A percentile compares a stretch with the other conserved stretches of the same genome.
phyloP scores from a whole-genome alignment of 2,888 invertebrate genomes.

The Sinotaia quadrata region DNA sequence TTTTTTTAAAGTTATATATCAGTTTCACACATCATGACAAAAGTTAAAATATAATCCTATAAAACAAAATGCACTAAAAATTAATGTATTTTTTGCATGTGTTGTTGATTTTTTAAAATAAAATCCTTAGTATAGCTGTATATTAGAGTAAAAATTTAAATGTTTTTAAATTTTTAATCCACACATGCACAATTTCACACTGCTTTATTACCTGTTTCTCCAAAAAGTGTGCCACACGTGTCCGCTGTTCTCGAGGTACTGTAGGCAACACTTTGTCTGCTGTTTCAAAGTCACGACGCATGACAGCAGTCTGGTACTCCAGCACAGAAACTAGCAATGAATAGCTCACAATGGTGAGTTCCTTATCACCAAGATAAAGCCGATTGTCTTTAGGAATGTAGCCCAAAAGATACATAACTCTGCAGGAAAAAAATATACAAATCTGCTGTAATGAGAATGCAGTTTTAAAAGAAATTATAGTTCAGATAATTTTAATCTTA shows the following conservation, averaged over 20 bases:
- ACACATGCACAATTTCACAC: too few species aligned
- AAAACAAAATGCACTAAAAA: too few species aligned
- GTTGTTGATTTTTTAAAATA: too few species aligned
- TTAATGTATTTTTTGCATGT: too few species aligned
- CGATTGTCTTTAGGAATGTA: slow-evolving; percentile 97
- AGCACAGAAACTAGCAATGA: slow-evolving; percentile 88
- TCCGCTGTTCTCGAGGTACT: slow-evolving; percentile 95
- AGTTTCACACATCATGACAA: too few species aligned
- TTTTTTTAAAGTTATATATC: too few species aligned
- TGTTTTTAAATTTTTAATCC: too few species aligned
- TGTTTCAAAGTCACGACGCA: slow-evolving; percentile 96
- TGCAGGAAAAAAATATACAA: slow-evolving; percentile 48
- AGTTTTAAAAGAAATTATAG: neutral
- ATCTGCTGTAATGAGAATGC: neutral
- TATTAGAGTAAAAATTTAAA: too few species aligned
- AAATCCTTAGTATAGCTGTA: too few species aligned
- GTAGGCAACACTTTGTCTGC: slow-evolving; percentile 92
- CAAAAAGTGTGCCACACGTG: slow-evolving; percentile 97
- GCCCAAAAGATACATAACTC: slow-evolving; percentile 96
- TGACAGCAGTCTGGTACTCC: slow-evolving; percentile 99
- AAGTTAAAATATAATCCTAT: too few species aligned
- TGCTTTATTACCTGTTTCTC: slow-evolving; percentile 87
- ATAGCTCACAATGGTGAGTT: slow-evolving; percentile 89
- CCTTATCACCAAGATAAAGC: slow-evolving; percentile 96
- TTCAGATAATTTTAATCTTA: too few species aligned